Conservation (phyloP, 35 echinoderm and acorn worm genomes). For the Apostichopus japonicus region DNA sequence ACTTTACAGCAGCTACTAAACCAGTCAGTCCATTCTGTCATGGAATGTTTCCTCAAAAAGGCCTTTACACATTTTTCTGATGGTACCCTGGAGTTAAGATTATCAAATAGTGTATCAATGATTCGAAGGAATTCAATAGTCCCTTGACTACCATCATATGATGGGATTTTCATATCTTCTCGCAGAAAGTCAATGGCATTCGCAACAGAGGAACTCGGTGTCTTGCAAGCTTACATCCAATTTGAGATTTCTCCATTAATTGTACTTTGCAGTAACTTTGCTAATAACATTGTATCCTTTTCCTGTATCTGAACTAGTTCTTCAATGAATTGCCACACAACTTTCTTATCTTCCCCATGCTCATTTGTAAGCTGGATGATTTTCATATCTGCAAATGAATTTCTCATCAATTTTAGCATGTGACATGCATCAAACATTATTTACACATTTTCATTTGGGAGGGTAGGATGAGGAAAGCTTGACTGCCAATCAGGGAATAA, state of each 20-base stretch:
- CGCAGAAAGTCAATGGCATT: conserved; percentile 32
- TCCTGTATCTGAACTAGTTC: too few relatives aligned
- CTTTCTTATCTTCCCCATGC: too few relatives aligned
- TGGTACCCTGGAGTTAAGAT: conserved; percentile 28
- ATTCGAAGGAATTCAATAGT: neutral
- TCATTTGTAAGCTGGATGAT: too few relatives aligned
- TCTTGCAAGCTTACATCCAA: conserved; percentile 26
- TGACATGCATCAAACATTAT: conserved; percentile 37
- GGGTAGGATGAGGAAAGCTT: conserved; percentile 1
- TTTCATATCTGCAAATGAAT: too few relatives aligned
- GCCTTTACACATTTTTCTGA: neutral
- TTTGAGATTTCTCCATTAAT: neutral
- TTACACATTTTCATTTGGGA: neutral
- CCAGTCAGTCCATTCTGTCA: conserved; percentile 17
- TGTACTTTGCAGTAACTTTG: conserved; percentile 10
- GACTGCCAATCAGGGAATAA: neutral
- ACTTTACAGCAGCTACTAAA: neutral
- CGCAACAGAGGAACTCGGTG: neutral
- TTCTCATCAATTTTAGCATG: conserved; percentile 52
- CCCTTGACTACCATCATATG: conserved; percentile 6
- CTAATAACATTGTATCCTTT: too few relatives aligned
- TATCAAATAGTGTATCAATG: conserved; percentile 44
- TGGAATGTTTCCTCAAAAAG: neutral
- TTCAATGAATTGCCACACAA: too few relatives aligned
- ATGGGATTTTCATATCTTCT: neutral